These are phyloP conservation scores for Virgularia gustaviana DNA, from an alignment of 92 coral and sea anemone genomes.

Conservation along the genomic window DNA sequence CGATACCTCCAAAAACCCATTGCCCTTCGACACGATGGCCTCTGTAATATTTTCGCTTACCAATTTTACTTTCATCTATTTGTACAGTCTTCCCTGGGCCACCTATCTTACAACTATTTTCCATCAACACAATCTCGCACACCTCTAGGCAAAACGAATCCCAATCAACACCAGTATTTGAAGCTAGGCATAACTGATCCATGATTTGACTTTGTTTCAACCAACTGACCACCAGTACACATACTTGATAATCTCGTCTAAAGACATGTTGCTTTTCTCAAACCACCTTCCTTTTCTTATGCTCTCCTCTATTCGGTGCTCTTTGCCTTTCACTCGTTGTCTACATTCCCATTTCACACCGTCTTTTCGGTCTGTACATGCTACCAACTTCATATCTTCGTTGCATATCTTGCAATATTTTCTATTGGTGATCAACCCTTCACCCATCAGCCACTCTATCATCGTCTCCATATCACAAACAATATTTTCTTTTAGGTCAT, in stretches of 20 bases:
- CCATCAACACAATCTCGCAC: not conserved
- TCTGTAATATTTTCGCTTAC: slow-evolving; percentile 26
- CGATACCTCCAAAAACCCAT: no score
- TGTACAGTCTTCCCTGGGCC: slow-evolving; percentile 12
- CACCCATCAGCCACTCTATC: no score
- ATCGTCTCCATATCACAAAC: not conserved
- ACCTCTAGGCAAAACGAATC: slow-evolving; percentile 15
- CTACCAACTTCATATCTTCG: no score
- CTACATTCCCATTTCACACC: no score
- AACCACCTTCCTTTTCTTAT: slow-evolving; percentile 20
- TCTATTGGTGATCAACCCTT: no score
- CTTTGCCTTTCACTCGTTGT: no score
- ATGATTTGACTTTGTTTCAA: slow-evolving; percentile 25
- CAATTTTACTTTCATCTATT: no score
- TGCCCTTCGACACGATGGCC: slow-evolving; percentile 20
- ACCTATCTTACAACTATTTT: not conserved
- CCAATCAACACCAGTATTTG: slow-evolving; percentile 38
- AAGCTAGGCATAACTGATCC: slow-evolving; percentile 5
- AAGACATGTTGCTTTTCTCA: slow-evolving; percentile 21
- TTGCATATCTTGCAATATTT: no score
- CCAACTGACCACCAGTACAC: slow-evolving; percentile 34
- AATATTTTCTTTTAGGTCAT: not conserved
- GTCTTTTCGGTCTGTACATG: no score
- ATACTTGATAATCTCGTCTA: slow-evolving; percentile 20
- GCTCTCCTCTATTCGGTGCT: slow-evolving; percentile 18